Base-by-base conservation (phyloP, 2,888 invertebrate genomes). In the Galerucella pusilla region DNA sequence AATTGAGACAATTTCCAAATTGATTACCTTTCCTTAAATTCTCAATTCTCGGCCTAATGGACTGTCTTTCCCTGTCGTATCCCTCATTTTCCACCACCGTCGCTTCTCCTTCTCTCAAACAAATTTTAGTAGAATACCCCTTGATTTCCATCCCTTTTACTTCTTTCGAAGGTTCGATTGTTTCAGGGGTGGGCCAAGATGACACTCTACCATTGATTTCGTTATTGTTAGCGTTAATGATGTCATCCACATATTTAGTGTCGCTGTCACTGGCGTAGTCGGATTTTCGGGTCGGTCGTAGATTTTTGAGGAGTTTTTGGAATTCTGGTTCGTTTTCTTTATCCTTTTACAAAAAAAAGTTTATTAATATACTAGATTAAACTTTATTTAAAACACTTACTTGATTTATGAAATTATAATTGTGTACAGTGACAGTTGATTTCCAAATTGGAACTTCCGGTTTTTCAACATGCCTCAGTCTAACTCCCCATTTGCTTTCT, bases 71-170 rank as follows among this genome's bases (percentile, higher is more conserved):
- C 49, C 76, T 75, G n/a, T 80, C 80, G 46, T 73, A 78, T n/a
- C 73, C 67, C 49, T 80, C 82, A 77, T 83, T 87, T 79, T 87
- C 87, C 42, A 89, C 85, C 20, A 89, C 88, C 6, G 86, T 88
- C 1, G 88, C 86, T 77, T 88, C 87, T 2, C 88, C 88, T 71
- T 87, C 84, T 7, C 88, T 88, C 78, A 89, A 88, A 84, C 91
- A 91, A 71, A 92, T 90, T 83, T 90, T 91, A 0, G 91, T 91
- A 0, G 91, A 91, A 83, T 90, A 91, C 14, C 90, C 90, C 81
- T 87, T 89, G 71, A 78, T 82, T 80, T 85, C 86, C 16, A 79
- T 80, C 61, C 84, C 83, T 63, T 78, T 76, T 46, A 81, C 75
- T 70, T 88, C 87, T 79, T 90, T 90, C 14, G 88, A 88, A 77